phyloP scores from a whole-genome alignment of 2,888 invertebrate species.

The Cabera pusaria region DNA sequence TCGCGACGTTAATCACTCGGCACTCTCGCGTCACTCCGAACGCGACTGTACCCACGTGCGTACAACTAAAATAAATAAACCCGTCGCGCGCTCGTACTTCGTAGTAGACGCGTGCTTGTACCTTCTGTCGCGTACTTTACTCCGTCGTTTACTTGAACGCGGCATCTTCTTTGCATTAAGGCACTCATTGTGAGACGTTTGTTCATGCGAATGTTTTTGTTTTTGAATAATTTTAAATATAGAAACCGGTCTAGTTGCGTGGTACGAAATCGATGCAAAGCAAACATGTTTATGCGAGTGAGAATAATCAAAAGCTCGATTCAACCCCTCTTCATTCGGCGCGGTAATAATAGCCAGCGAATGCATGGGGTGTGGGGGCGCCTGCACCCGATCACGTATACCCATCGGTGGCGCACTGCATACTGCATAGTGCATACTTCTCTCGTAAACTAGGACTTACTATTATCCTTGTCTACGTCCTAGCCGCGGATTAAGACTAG shows the following conservation, averaged over 20 bases:
- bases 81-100: constrained; percentile 24
- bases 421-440: constrained; percentile 40
- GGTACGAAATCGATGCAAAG: constrained; percentile 69
- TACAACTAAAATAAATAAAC: constrained; percentile 57
- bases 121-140: constrained; percentile 15
- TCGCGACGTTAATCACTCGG: constrained; percentile 49
- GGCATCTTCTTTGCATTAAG: constrained; percentile 6
- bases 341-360: constrained; percentile 65
- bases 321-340: constrained; percentile 59
- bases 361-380: constrained; percentile 46
- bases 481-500: constrained; percentile 1
- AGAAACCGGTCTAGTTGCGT: constrained; percentile 5
- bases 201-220: too few relatives aligned
- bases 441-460: constrained; percentile 18
- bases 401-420: constrained; percentile 29
- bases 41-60: constrained; percentile 60
- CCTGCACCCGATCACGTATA: constrained; percentile 61
- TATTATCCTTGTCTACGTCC: constrained; percentile 11
- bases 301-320: constrained; percentile 73
- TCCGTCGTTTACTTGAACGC: constrained; percentile 12
- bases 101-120: constrained; percentile 21
- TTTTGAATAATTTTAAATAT: too few relatives aligned
- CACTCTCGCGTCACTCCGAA: constrained; percentile 25
- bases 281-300: constrained; percentile 78
- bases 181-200: too few relatives aligned